Percentiles rank a stretch among this genome's conserved stretches.
These are phyloP conservation scores for Pygmarrhopalites habei DNA, from an alignment of 1,140 invertebrate species.

Conservation along the genomic window DNA sequence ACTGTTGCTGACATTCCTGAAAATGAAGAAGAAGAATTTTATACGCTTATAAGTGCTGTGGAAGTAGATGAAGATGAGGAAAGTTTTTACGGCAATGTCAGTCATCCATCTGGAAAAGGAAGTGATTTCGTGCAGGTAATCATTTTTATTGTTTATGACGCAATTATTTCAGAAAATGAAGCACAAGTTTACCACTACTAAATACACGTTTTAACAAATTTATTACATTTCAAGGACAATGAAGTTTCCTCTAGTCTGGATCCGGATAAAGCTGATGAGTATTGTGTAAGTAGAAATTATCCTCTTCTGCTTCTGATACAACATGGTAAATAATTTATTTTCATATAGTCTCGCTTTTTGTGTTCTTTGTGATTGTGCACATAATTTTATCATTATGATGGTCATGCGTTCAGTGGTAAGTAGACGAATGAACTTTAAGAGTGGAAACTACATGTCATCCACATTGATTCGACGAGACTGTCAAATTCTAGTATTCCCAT, in stretches of 20 bases:
- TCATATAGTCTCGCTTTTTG: background rate
- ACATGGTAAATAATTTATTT: background rate
- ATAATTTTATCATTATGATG: too few species aligned
- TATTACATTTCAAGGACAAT: too few species aligned
- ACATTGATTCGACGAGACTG: background rate
- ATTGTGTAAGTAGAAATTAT: conserved; percentile 28
- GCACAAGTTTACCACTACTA: too few species aligned
- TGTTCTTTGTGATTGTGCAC: background rate
- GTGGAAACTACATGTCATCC: background rate
- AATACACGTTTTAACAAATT: too few species aligned
- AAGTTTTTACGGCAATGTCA: conserved; percentile 29
- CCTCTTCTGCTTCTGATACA: background rate
- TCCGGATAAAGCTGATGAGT: conserved; percentile 23
- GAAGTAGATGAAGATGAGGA: conserved; percentile 16
- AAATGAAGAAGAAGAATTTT: conserved; percentile 1
- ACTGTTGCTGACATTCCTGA: conserved; percentile 10
- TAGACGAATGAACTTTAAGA: background rate
- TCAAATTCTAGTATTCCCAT: too few species aligned
- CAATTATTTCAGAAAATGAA: too few species aligned
- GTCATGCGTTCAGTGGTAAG: too few species aligned
- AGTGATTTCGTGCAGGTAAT: conserved; percentile 22
- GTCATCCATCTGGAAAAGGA: conserved; percentile 13
- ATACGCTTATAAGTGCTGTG: background rate
- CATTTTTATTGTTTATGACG: too few species aligned
- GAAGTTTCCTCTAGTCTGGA: conserved; percentile 23